Conservation (phyloP, 2,113 vertebrate genomes). For the Pheucticus melanocephalus region DNA sequence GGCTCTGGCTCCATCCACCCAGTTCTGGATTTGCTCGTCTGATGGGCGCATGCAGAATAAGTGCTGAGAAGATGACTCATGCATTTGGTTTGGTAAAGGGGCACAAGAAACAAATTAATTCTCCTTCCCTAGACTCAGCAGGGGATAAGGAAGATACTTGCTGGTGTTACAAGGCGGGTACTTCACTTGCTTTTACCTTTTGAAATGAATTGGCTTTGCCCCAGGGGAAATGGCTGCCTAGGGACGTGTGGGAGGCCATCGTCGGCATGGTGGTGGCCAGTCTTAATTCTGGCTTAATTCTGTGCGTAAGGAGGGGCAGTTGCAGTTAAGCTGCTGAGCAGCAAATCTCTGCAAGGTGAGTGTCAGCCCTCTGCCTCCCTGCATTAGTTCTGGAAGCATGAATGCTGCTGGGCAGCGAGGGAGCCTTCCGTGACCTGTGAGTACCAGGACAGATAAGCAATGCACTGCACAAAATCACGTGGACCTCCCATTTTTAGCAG, state of each 20-base stretch:
- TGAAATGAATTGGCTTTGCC: not conserved
- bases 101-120: not conserved
- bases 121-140: not conserved
- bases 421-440: not conserved
- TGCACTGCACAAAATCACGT: not conserved
- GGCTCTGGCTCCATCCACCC: not conserved
- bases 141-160: not conserved
- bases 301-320: not conserved
- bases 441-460: not conserved
- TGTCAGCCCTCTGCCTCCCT: not conserved
- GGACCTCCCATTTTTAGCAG: not conserved
- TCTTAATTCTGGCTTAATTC: conserved; percentile 60
- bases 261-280: not conserved
- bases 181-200: not conserved
- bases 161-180: not conserved
- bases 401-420: fast-evolving
- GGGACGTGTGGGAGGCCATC: not conserved
- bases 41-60: not conserved
- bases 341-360: conserved; percentile 55
- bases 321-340: conserved; percentile 21
- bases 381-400: not conserved
- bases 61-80: not conserved
- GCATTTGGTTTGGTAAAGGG: not conserved
- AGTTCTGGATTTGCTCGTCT: not conserved
- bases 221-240: not conserved